Percentiles rank a stretch among this genome's conserved stretches.
phyloP scores from a whole-genome alignment of 2,888 invertebrate genomes.

The Cerceris rybyensis region DNA sequence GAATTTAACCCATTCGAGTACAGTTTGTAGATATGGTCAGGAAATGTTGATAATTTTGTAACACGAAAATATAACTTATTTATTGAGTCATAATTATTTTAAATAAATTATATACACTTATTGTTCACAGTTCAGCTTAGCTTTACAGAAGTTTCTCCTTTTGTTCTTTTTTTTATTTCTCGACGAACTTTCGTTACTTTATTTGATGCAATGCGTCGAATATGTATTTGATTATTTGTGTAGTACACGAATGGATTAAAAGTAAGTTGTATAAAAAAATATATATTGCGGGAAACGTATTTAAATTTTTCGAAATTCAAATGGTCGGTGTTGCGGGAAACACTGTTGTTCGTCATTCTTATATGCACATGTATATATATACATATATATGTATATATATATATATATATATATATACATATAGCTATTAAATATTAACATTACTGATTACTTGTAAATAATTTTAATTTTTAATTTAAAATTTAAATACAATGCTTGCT shows the following conservation, averaged over 20 bases:
- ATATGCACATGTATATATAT: background rate
- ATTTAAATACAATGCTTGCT: conserved; percentile 73
- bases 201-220: too few species aligned
- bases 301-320: background rate
- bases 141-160: background rate
- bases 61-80: conserved; percentile 22
- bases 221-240: background rate
- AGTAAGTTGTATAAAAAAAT: background rate
- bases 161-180: background rate
- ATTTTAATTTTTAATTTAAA: conserved; percentile 68
- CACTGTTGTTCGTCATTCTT: conserved; percentile 29
- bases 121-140: conserved; percentile 1
- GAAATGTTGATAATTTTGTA: conserved; percentile 6
- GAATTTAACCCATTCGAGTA: conserved; percentile 4
- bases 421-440: background rate
- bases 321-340: conserved; percentile 18
- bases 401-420: background rate
- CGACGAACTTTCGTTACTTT: too few species aligned
- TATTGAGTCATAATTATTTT: conserved; percentile 10
- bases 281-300: background rate
- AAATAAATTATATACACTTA: conserved; percentile 5
- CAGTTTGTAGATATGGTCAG: conserved; percentile 7
- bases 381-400: too few species aligned
- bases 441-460: conserved; percentile 29
- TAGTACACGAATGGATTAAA: background rate